Conservation (phyloP, 2,888 invertebrate species). For the Limnephilus marmoratus region DNA sequence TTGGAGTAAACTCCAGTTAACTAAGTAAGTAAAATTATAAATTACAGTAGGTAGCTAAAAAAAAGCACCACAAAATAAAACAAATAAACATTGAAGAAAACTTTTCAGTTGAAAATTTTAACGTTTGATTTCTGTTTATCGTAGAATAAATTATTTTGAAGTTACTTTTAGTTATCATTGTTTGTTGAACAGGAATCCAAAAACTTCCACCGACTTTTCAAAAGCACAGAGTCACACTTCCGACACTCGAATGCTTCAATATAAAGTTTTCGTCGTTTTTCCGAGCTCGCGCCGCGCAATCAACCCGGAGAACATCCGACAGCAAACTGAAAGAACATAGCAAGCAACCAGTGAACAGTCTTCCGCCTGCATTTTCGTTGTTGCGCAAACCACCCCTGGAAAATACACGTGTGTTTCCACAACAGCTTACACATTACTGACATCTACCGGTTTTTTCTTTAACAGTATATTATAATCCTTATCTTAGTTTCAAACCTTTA, state of each 20-base stretch:
- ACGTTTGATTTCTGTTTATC: background rate
- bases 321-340: slow-evolving; percentile 52
- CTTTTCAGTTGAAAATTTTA: background rate
- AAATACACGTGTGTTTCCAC: slow-evolving; percentile 45
- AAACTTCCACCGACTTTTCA: slow-evolving; percentile 37
- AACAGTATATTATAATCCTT: background rate
- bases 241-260: slow-evolving; percentile 11
- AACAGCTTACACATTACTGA: background rate
- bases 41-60: background rate
- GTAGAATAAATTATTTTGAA: background rate
- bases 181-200: slow-evolving; percentile 13
- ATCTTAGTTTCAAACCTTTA: background rate
- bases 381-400: slow-evolving; percentile 51
- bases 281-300: slow-evolving; percentile 33
- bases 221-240: slow-evolving; percentile 15
- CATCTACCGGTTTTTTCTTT: slow-evolving; percentile 32
- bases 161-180: slow-evolving; percentile 1
- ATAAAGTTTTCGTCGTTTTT: slow-evolving; percentile 46
- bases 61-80: background rate
- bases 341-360: slow-evolving; percentile 50
- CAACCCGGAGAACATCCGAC: slow-evolving; percentile 51
- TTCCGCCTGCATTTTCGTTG: slow-evolving; percentile 55
- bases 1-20: background rate
- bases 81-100: background rate
- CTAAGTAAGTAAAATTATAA: background rate